Evolutionary conservation across 2,888 invertebrate species (phyloP).

Genomic region (Platycheirus rosarum): DNA sequence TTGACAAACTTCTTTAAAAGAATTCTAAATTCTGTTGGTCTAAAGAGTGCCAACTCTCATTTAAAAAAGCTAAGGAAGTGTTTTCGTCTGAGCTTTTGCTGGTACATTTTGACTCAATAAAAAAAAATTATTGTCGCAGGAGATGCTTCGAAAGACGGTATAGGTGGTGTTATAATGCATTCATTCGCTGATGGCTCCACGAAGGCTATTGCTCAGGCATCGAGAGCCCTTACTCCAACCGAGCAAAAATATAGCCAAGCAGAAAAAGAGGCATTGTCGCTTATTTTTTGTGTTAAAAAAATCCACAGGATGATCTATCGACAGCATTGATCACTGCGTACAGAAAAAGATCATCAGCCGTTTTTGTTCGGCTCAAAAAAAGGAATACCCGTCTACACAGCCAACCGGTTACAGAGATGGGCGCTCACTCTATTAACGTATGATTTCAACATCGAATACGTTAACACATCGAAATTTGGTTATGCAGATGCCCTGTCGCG

Average conservation of each 20-base stretch:
- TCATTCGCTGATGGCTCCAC: slow-evolving; percentile 15
- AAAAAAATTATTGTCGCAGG: slow-evolving; percentile 35
- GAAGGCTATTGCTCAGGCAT: slow-evolving; percentile 14
- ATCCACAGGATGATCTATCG: slow-evolving; percentile 12
- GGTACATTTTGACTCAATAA: slow-evolving; percentile 37
- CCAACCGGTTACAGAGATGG: slow-evolving; percentile 76
- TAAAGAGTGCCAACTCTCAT: slow-evolving; percentile 8
- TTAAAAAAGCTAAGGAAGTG: slow-evolving; percentile 19
- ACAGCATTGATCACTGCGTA: slow-evolving; percentile 50
- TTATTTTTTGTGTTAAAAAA: slow-evolving; percentile 10
- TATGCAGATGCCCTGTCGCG: slow-evolving; percentile 63
- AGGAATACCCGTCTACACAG: slow-evolving; percentile 74
- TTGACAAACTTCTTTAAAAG: slow-evolving; percentile 11
- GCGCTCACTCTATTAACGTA: slow-evolving; percentile 70
- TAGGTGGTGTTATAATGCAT: slow-evolving; percentile 44
- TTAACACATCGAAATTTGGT: slow-evolving; percentile 48
- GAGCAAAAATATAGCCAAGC: slow-evolving; percentile 57
- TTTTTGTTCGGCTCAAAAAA: slow-evolving; percentile 76
- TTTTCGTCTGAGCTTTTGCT: slow-evolving; percentile 25
- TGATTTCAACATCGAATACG: slow-evolving; percentile 65
- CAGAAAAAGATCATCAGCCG: slow-evolving; percentile 81
- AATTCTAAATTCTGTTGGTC: slow-evolving; percentile 23
- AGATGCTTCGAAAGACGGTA: slow-evolving; percentile 45
- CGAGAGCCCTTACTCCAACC: slow-evolving; percentile 24
- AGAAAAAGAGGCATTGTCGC: slow-evolving; percentile 20